Percentiles rank a stretch among this genome's conserved stretches.
phyloP scores from a whole-genome alignment of 2,113 vertebrate species.

The Phoxinus phoxinus region DNA sequence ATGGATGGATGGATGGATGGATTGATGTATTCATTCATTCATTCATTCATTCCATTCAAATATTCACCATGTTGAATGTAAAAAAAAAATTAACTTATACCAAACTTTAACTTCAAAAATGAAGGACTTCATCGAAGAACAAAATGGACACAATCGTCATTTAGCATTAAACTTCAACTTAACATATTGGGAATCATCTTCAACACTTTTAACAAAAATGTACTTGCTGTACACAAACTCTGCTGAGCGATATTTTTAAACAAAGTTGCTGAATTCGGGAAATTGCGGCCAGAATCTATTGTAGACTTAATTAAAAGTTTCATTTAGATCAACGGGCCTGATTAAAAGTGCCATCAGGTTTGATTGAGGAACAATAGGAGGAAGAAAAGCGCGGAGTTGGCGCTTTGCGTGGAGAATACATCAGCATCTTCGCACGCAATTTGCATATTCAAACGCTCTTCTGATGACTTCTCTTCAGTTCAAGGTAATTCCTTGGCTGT shows the following conservation, averaged over 20 bases:
- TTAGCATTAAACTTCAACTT: neutral
- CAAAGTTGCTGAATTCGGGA: slow-evolving; percentile 23
- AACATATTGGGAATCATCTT: neutral
- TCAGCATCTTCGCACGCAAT: slow-evolving; percentile 69
- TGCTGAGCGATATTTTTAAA: neutral
- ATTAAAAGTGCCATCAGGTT: slow-evolving; percentile 15
- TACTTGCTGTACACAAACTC: neutral
- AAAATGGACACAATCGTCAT: neutral
- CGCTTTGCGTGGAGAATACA: slow-evolving; percentile 52
- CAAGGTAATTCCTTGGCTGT: slow-evolving; percentile 68
- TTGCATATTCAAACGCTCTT: slow-evolving; percentile 72
- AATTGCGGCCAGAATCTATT: neutral
- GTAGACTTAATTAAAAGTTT: slow-evolving; percentile 53
- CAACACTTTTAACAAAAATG: neutral
- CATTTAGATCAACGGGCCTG: slow-evolving; percentile 27
- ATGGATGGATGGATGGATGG: too few relatives aligned
- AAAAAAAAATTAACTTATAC: too few relatives aligned
- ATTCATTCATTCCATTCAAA: neutral
- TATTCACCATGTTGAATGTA: neutral
- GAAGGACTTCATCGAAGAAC: neutral
- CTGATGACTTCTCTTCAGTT: slow-evolving; percentile 71
- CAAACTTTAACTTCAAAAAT: neutral
- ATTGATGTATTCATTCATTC: too few relatives aligned
- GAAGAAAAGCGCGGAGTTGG: slow-evolving; percentile 51
- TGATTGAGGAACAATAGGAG: slow-evolving; percentile 35